Evolutionary conservation across 1,140 invertebrate species (phyloP), one percentile per base, ranked within the genome.

Genomic region (Heliconius nattereri): DNA sequence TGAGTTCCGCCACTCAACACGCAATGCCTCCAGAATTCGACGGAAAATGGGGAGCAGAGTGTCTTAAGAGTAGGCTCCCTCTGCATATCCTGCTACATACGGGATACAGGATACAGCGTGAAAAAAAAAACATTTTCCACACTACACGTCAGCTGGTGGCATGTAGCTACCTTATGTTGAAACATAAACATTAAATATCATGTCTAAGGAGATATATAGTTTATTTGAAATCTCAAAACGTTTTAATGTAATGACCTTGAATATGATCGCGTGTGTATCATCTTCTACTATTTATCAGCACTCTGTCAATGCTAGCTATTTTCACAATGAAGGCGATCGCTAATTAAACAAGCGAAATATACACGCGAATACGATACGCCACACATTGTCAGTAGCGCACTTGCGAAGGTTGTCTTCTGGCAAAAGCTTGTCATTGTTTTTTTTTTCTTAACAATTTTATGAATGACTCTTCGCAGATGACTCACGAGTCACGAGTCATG

Each of bases 281-380:
- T 76, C 82, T 71, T 79, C 70, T 23, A 29, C 66, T 66, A 79
- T 78, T 75, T 73, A 79, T 75, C 76, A 81, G 35, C 76, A 75
- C 73, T 84, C 76, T 84, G 86, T 84, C 84, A 87, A 85, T 87
- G 84, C 76, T 84, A 83, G 74, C 83, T 85, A 85, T 85, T 87
- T 85, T 84, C 73, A 84, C 77, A 81, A 76, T 72, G 81, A 84
- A 85, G 84, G 83, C 84, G 81, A 86, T 83, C 76, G 72, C 75
- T 84, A 83, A 78, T 81, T 80, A 80, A 81, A 81, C 76, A 7
- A 13, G 79, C 35, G 45, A 66, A 72, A 72, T 80, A 35, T 79
- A 49, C 29, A 66, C 19, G n/a, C 20, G 40, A 71, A 80, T 72
- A 76, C 60, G 52, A 80, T 72, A 76, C 35, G 16, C 16, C 70